Conservation (phyloP, 2,888 invertebrate genomes). For the Cyclophora albipunctata region DNA sequence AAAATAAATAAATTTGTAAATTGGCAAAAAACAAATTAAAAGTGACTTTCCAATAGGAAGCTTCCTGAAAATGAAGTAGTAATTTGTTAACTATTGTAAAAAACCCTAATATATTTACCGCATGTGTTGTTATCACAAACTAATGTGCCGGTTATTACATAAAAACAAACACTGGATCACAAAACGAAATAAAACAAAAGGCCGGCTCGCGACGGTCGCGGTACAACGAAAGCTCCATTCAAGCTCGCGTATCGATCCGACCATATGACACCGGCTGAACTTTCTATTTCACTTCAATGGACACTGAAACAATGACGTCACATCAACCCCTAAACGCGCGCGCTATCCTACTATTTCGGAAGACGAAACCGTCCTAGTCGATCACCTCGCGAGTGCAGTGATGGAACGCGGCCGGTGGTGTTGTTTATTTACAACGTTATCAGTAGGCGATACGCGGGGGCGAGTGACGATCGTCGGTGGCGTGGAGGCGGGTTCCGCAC, state of each 20-base stretch:
- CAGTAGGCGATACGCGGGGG: conserved; percentile 39
- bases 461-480: conserved; percentile 42
- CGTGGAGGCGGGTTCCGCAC: conserved; percentile 73
- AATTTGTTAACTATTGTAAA: no score
- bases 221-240: conserved; percentile 50
- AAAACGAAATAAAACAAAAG: conserved; percentile 7
- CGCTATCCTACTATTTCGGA: conserved; percentile 9
- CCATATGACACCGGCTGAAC: conserved; percentile 49
- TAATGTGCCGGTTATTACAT: background rate
- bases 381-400: conserved; percentile 32
- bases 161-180: conserved; percentile 10
- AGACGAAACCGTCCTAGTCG: conserved; percentile 19
- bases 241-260: conserved; percentile 56
- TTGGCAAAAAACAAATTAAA: no score
- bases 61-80: no score
- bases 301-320: conserved; percentile 36
- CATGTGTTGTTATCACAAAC: background rate
- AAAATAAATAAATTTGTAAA: no score
- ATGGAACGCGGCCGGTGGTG: conserved; percentile 23
- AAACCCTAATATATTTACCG: conserved; percentile 12
- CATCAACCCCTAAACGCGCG: conserved; percentile 18
- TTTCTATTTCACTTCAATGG: conserved; percentile 60
- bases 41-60: no score
- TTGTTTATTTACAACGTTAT: conserved; percentile 70
- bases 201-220: conserved; percentile 12